Evolutionary conservation across 2,113 vertebrate genomes (phyloP).

Genomic region (Colistium nudipinnis): DNA sequence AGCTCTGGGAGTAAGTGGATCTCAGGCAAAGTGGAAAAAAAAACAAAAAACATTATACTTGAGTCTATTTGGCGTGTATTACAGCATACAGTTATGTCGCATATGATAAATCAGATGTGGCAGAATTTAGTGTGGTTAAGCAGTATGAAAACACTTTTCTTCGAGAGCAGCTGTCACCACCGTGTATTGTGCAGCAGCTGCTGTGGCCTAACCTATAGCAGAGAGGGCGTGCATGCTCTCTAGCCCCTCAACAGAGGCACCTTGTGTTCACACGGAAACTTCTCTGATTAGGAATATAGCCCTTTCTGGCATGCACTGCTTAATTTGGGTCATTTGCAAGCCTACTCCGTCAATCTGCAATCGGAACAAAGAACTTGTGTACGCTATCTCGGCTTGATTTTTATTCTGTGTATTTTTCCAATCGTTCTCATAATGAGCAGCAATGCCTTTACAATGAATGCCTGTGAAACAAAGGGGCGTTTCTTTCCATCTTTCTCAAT

Average conservation of each 20-base stretch:
- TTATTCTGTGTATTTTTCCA: constrained; percentile 49
- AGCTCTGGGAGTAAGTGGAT: background rate
- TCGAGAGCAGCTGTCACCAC: constrained; percentile 57
- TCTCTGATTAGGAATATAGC: constrained; percentile 65
- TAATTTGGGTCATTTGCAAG: constrained; percentile 69
- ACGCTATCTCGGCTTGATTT: constrained; percentile 32
- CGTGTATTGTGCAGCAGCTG: constrained; percentile 58
- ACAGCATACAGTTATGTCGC: background rate
- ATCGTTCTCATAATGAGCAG: constrained; percentile 29
- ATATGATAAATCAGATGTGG: constrained; percentile 25
- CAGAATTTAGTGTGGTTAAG: constrained; percentile 33
- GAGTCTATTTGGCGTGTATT: background rate
- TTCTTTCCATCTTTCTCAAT: background rate
- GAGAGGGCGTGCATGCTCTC: constrained; percentile 48
- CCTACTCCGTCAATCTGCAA: constrained; percentile 35
- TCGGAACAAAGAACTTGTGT: constrained; percentile 63
- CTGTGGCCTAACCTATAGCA: constrained; percentile 44
- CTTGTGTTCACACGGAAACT: constrained; percentile 73
- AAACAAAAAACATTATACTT: background rate
- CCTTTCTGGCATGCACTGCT: constrained; percentile 37
- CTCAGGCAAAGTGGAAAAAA: background rate
- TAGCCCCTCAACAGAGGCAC: constrained; percentile 66
- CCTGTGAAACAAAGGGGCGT: constrained; percentile 11
- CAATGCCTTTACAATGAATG: constrained; percentile 34
- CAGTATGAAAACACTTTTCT: constrained; percentile 37